These are phyloP conservation scores for Halcyon malimbica DNA, from an alignment of 2,113 vertebrate genomes.

Conservation along the genomic window DNA sequence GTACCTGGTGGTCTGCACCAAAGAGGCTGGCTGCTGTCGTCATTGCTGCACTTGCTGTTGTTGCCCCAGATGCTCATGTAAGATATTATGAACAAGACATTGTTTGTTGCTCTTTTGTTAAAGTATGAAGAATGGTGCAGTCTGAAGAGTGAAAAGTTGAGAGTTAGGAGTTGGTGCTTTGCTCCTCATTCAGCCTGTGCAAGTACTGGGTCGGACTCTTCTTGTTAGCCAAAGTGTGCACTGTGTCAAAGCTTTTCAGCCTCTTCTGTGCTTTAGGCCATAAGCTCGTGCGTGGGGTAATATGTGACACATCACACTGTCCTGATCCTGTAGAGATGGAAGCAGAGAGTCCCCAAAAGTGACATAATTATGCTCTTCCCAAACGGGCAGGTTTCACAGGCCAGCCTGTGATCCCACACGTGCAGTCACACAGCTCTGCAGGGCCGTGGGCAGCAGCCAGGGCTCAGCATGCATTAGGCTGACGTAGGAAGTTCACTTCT, in stretches of 20 bases:
- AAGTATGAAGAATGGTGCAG: background rate
- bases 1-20: background rate
- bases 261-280: background rate
- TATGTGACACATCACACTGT: background rate
- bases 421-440: background rate
- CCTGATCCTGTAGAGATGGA: background rate
- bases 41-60: accelerated
- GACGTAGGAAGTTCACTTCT: background rate
- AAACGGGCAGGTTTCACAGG: background rate
- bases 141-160: background rate
- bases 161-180: background rate
- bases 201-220: background rate
- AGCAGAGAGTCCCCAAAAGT: background rate
- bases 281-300: background rate
- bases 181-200: background rate
- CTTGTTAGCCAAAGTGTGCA: accelerated
- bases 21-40: background rate
- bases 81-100: background rate
- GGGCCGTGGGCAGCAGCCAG: background rate
- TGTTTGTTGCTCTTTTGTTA: background rate
- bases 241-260: background rate
- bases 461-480: accelerated
- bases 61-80: background rate
- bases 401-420: background rate
- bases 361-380: background rate